Conservation (phyloP, 2,888 invertebrate species). For the Thera britannica region DNA sequence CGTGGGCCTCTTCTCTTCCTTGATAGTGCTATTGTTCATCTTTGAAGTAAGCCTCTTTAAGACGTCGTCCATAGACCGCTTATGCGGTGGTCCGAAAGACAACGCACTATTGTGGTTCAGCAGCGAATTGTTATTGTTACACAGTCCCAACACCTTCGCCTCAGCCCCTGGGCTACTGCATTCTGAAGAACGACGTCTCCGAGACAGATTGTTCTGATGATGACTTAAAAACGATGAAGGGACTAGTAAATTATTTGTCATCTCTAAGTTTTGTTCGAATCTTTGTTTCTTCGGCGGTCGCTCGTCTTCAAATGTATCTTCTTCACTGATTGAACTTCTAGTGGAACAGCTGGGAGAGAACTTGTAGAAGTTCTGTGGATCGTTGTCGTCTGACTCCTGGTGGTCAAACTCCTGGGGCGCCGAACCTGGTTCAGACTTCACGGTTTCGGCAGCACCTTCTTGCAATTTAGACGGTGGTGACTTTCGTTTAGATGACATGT, state of each 20-base stretch:
- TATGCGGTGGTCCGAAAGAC: slow-evolving; percentile 83
- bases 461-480: slow-evolving; percentile 97
- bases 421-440: slow-evolving; percentile 80
- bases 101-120: slow-evolving; percentile 86
- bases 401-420: slow-evolving; percentile 78
- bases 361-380: slow-evolving; percentile 75
- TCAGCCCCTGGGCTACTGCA: slow-evolving; percentile 90
- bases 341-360: slow-evolving; percentile 80
- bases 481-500: slow-evolving; percentile 98
- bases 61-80: slow-evolving; percentile 96
- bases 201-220: slow-evolving; percentile 81
- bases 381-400: slow-evolving; percentile 74
- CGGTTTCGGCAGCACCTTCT: slow-evolving; percentile 86
- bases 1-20: slow-evolving; percentile 89
- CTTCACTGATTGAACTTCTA: slow-evolving; percentile 83
- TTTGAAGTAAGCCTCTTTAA: slow-evolving; percentile 93
- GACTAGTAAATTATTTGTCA: slow-evolving; percentile 86
- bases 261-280: slow-evolving; percentile 84
- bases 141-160: slow-evolving; percentile 86
- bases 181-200: slow-evolving; percentile 87
- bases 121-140: slow-evolving; percentile 87
- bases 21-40: slow-evolving; percentile 91
- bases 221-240: slow-evolving; percentile 82
- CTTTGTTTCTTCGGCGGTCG: slow-evolving; percentile 86
- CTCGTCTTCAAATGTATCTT: slow-evolving; percentile 86